These are phyloP conservation scores for Schlechtendalia chinensis DNA, from an alignment of 1,140 invertebrate species.

Conservation along the genomic window DNA sequence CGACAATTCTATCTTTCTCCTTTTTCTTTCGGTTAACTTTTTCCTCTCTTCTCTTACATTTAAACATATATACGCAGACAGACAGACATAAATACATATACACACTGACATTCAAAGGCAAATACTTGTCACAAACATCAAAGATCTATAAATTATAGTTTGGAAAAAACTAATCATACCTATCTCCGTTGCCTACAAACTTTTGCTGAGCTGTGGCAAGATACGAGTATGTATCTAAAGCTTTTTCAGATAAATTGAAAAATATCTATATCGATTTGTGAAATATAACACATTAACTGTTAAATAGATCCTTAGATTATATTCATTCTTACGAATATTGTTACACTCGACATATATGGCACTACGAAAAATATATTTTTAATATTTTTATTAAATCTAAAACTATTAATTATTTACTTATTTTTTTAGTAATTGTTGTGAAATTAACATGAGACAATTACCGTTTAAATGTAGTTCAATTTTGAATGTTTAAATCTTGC, in stretches of 20 bases:
- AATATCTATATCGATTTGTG: neutral
- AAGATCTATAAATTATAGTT: slow-evolving; percentile 35
- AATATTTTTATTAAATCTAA: too few relatives aligned
- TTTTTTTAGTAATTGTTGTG: too few relatives aligned
- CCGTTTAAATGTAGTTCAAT: too few relatives aligned
- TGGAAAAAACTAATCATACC: neutral
- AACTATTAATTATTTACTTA: too few relatives aligned
- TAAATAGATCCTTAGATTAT: too few relatives aligned
- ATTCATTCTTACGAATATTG: too few relatives aligned
- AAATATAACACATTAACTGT: neutral
- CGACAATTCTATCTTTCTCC: neutral
- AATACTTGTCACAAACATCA: slow-evolving; percentile 21
- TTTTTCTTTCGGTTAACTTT: slow-evolving; percentile 27
- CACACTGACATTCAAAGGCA: neutral
- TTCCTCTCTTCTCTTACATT: neutral
- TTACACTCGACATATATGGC: too few relatives aligned
- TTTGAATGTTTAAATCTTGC: too few relatives aligned
- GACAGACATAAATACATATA: neutral
- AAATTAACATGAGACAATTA: too few relatives aligned
- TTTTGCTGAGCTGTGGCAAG: too few relatives aligned
- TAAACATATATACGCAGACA: neutral
- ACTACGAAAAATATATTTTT: too few relatives aligned
- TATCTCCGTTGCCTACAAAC: neutral
- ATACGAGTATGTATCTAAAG: neutral
- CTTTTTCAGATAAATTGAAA: neutral